These are phyloP conservation scores for Drosophila nikananu DNA, from an alignment of 1,140 invertebrate genomes.

Conservation along the genomic window DNA sequence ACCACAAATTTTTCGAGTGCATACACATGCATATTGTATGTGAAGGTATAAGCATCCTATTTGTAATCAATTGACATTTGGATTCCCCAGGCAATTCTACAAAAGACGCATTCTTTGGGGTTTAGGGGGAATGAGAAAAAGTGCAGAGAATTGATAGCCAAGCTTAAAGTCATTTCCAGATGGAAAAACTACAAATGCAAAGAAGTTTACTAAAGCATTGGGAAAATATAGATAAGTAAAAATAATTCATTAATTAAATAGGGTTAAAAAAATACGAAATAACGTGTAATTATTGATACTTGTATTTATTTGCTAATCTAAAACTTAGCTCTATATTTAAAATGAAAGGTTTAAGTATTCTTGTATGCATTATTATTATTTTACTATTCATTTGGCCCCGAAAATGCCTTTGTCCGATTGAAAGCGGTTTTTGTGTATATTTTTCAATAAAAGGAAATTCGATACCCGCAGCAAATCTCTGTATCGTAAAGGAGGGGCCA, in stretches of 20 bases:
- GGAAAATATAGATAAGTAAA: background rate
- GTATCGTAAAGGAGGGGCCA: background rate
- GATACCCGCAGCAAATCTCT: background rate
- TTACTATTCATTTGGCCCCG: background rate
- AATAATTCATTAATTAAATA: background rate
- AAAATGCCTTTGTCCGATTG: background rate
- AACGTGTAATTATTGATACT: background rate
- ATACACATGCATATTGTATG: background rate
- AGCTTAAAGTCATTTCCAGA: constrained; percentile 4
- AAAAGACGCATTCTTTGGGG: background rate
- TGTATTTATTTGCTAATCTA: background rate
- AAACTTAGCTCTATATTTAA: background rate
- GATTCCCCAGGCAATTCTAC: constrained; percentile 16
- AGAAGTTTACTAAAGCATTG: background rate
- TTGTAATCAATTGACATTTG: constrained; percentile 52
- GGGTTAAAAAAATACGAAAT: background rate
- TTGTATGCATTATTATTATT: background rate
- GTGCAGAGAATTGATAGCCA: background rate
- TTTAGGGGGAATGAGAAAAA: background rate
- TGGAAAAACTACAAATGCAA: background rate
- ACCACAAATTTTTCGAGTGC: background rate
- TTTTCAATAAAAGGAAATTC: constrained; percentile 4
- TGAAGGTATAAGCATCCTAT: constrained; percentile 15
- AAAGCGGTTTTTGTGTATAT: background rate
- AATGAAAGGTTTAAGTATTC: background rate